phyloP scores from a whole-genome alignment of 2,113 vertebrate genomes.

The Hepsetus odoe region DNA sequence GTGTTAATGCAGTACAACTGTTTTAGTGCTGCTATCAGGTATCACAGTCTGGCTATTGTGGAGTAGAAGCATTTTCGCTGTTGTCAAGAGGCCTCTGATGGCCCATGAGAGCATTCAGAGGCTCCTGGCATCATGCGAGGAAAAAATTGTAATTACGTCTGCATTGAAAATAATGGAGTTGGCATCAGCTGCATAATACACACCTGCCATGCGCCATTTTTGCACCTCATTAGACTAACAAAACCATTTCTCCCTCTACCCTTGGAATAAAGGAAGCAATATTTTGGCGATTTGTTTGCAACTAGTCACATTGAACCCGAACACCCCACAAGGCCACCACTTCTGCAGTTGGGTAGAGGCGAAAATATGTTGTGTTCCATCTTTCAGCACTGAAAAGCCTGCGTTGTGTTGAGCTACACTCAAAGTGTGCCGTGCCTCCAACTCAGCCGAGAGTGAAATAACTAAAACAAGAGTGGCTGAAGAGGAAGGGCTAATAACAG shows the following conservation, averaged over 20 bases:
- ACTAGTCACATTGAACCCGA: constrained; percentile 12
- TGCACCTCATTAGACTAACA: constrained; percentile 57
- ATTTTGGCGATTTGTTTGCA: constrained; percentile 49
- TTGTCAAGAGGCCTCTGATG: constrained; percentile 35
- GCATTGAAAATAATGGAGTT: constrained; percentile 49
- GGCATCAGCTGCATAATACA: constrained; percentile 54
- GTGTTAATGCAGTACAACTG: constrained; percentile 48
- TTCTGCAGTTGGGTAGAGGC: background rate
- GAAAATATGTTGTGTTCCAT: background rate
- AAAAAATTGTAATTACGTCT: constrained; percentile 54
- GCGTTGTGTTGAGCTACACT: background rate
- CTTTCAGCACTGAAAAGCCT: background rate
- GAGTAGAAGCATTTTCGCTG: constrained; percentile 25
- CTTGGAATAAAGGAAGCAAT: constrained; percentile 49
- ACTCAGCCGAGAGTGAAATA: background rate
- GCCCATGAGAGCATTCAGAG: constrained; percentile 26
- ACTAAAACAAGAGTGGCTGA: constrained; percentile 14
- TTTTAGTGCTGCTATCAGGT: constrained; percentile 48
- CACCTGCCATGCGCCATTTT: constrained; percentile 56
- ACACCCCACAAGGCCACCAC: background rate
- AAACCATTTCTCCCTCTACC: constrained; percentile 42
- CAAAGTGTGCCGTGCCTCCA: constrained; percentile 10
- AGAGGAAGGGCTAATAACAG: constrained; percentile 29
- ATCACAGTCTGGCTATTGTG: constrained; percentile 10
- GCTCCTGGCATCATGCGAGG: constrained; percentile 14